A percentile compares a stretch with the other conserved stretches of the same genome.
These are phyloP conservation scores for Cololabis saira DNA, from an alignment of 2,113 vertebrate species.

Conservation along the genomic window DNA sequence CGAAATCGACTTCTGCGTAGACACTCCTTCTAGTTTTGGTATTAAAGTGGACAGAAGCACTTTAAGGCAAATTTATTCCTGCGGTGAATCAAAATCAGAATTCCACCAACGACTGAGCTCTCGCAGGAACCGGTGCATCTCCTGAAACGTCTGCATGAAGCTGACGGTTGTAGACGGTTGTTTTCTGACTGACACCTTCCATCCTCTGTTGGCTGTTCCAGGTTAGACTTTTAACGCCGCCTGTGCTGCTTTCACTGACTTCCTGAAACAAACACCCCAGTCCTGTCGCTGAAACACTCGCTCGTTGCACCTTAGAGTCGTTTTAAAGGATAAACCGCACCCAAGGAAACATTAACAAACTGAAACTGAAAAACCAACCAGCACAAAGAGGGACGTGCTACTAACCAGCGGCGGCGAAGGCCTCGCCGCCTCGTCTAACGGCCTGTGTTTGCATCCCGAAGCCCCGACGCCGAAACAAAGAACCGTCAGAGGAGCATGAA, in stretches of 20 bases:
- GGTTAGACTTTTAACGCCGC: slow-evolving; percentile 95
- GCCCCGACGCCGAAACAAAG: slow-evolving; percentile 78
- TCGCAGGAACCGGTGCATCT: background rate
- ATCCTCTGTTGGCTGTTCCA: slow-evolving; percentile 95
- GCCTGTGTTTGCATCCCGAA: slow-evolving; percentile 85
- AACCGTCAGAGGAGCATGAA: slow-evolving; percentile 79
- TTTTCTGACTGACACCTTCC: slow-evolving; percentile 82
- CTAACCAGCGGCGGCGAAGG: slow-evolving; percentile 87
- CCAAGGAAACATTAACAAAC: slow-evolving; percentile 88
- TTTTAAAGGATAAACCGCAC: slow-evolving; percentile 88
- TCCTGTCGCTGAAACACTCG: slow-evolving; percentile 93
- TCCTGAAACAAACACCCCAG: slow-evolving; percentile 83
- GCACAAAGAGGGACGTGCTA: slow-evolving; percentile 79
- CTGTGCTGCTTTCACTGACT: slow-evolving; percentile 97
- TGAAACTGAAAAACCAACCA: slow-evolving; percentile 83
- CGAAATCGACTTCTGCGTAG: too few species aligned
- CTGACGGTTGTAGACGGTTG: too few species aligned
- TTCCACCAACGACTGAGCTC: too few species aligned
- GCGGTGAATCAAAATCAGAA: too few species aligned
- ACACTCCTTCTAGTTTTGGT: too few species aligned
- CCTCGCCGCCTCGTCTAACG: slow-evolving; percentile 72
- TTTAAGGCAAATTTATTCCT: too few species aligned
- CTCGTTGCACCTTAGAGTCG: slow-evolving; percentile 91
- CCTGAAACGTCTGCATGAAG: background rate
- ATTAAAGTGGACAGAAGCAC: too few species aligned